Evolutionary conservation across 1,140 invertebrate genomes (phyloP), one percentile per base, ranked within the genome.

Genomic region (Asbolus verrucosus): DNA sequence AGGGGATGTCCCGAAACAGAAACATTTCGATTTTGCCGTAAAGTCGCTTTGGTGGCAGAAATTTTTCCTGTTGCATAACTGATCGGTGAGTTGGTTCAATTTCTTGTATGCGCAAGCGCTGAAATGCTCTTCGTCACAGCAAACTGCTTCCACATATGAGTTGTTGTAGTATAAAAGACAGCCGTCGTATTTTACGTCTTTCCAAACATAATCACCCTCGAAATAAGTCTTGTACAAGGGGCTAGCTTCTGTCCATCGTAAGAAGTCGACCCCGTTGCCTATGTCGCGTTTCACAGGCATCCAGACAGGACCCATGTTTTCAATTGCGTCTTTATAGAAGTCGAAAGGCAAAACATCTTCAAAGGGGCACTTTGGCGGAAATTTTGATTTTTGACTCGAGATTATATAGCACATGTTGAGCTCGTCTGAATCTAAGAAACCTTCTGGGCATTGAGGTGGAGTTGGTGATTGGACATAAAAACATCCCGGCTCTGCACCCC

Each of bases 171-270:
- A 59, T 2, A 54, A 1, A 6, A 54, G 1, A 67, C 65, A 67
- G n/a, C n/a, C n/a, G n/a, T n/a, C n/a, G n/a, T n/a, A n/a, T n/a
- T n/a, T n/a, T n/a, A n/a, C n/a, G 15, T 67, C 18, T n/a, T 67
- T 59, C 9, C 14, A n/a, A 0, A 4, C 21, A 24, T n/a, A 13
- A 1, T 14, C n/a, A 6, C n/a, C 19, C 4, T 24, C 11, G 6
- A 27, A n/a, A 11, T 54, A 8, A 19, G 6, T 54, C 2, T 50
- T 19, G 15, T 67, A 67, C 0, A 1, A 11, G 6, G 8, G 1
- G 15, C 43, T 59, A 6, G 31, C 8, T 36, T 67, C 65, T 16
- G 16, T 36, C 65, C 65, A 67, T 21, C 36, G 14, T n/a, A 67
- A 16, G 1, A 54, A 36, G 0, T 46, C 65, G 1, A 54, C 19